Percentiles rank a stretch among this genome's conserved stretches.
phyloP scores from a whole-genome alignment of 2,113 vertebrate species.

The Campylorhamphus procurvoides region DNA sequence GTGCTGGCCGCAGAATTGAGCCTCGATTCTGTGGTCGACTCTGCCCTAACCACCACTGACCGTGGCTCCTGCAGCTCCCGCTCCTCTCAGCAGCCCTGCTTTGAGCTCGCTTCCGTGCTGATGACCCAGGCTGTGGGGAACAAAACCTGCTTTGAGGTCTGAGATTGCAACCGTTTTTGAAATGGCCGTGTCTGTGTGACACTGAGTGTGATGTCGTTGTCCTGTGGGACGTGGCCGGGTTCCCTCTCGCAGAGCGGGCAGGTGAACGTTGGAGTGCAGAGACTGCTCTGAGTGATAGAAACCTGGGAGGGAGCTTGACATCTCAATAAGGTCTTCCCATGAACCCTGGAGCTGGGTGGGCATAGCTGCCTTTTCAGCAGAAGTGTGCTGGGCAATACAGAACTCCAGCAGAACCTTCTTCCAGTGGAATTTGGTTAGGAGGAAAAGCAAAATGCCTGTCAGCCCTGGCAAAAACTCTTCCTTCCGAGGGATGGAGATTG shows the following conservation, averaged over 20 bases:
- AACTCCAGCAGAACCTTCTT: not conserved
- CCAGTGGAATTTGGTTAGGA: not conserved
- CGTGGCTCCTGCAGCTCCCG: not conserved
- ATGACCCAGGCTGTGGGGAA: not conserved
- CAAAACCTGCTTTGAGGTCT: not conserved
- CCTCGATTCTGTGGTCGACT: not conserved
- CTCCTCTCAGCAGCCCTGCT: not conserved
- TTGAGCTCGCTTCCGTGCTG: not conserved
- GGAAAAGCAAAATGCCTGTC: not conserved
- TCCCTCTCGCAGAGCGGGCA: not conserved
- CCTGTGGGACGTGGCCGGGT: not conserved
- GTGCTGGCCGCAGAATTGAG: not conserved
- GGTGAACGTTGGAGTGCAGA: not conserved
- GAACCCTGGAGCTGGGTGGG: not conserved
- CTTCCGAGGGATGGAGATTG: not conserved
- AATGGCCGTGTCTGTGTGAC: constrained; percentile 48
- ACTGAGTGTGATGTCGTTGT: not conserved
- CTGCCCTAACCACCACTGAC: constrained; percentile 20
- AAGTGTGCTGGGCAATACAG: not conserved
- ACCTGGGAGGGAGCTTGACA: not conserved
- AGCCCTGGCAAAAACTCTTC: not conserved
- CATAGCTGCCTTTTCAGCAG: not conserved
- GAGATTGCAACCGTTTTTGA: constrained; percentile 58
- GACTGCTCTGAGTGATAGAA: not conserved
- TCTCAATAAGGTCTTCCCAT: not conserved